These are phyloP conservation scores for Periophthalmus magnuspinnatus DNA, from an alignment of 2,797 vertebrate genomes.

Conservation along the genomic window DNA sequence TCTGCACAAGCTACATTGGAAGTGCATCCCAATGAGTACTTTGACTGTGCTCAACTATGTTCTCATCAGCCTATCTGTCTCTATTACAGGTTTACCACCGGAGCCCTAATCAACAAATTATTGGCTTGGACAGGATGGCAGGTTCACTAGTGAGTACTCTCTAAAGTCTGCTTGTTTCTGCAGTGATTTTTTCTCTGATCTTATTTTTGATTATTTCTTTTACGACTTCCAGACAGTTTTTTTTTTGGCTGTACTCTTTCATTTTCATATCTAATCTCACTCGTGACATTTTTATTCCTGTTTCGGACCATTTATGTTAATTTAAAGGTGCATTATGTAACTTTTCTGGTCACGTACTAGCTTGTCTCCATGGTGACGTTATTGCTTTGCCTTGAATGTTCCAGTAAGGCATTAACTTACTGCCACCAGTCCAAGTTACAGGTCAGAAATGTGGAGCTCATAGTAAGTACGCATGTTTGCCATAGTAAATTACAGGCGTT, in stretches of 20 bases:
- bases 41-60: neutral
- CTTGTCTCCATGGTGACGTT: too few relatives aligned
- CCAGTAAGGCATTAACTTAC: too few relatives aligned
- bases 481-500: too few relatives aligned
- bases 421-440: too few relatives aligned
- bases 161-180: neutral
- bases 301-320: too few relatives aligned
- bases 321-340: too few relatives aligned
- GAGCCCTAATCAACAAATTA: conserved; percentile 15
- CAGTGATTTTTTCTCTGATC: neutral
- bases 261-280: too few relatives aligned
- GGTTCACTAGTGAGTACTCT: conserved; percentile 36
- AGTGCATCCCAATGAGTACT: neutral
- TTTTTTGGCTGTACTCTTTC: neutral
- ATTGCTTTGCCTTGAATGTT: too few relatives aligned
- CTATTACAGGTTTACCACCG: conserved; percentile 34
- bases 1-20: neutral
- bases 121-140: conserved; percentile 11
- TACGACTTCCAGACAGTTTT: neutral
- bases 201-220: neutral
- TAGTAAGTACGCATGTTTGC: too few relatives aligned
- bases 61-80: neutral
- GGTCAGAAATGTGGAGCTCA: too few relatives aligned
- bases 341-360: too few relatives aligned
- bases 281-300: too few relatives aligned